Base-by-base conservation (phyloP, 2,888 invertebrate genomes). In the Drosophila maculinotata region DNA sequence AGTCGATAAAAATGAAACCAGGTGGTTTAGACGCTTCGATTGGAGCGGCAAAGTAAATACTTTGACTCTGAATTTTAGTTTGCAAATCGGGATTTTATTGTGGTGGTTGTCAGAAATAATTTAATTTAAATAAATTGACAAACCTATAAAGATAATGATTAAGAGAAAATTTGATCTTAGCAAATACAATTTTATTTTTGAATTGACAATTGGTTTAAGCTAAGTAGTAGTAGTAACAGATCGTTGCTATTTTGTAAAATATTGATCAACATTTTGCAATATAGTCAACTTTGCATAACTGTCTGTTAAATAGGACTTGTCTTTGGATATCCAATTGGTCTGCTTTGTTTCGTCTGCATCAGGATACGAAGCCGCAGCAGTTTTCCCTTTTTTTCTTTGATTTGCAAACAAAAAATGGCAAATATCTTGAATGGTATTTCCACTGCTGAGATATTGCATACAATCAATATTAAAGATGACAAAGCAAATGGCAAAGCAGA, bases 391-490 rank as follows among this genome's bases (percentile, higher is more conserved):
- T 12, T 2, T 0, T 15, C 17, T 8, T 15, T 12, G 31, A n/a
- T 45, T 9, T 12, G 39, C 47, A 54, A 39, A 54, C 36, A n/a
- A 41, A 53, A 56, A 69, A 53, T 52, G 69, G 39, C 51, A 69
- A 71, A 70, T 62, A 53, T 41, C 49, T 67, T 59, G 39, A 54
- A 69, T 42, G 28, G 30, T 45, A 30, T 25, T 62, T 41, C 20
- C 42, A 39, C 41, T 58, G 33, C 48, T 70, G 38, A 65, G 59
- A 73, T 76, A 76, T 77, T 77, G 78, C 73, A 80, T 53, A 62
- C 57, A 76, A 76, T 80, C 72, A 76, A 76, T 71, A 80, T 80
- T 76, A 58, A 60, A 76, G 67, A 76, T 58, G 78, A 74, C 48
- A 75, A 65, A 73, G 62, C 66, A 57, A 70, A 58, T 45, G 56